Base-by-base conservation (phyloP, 2,797 vertebrate genomes). In the Thaleichthys pacificus region DNA sequence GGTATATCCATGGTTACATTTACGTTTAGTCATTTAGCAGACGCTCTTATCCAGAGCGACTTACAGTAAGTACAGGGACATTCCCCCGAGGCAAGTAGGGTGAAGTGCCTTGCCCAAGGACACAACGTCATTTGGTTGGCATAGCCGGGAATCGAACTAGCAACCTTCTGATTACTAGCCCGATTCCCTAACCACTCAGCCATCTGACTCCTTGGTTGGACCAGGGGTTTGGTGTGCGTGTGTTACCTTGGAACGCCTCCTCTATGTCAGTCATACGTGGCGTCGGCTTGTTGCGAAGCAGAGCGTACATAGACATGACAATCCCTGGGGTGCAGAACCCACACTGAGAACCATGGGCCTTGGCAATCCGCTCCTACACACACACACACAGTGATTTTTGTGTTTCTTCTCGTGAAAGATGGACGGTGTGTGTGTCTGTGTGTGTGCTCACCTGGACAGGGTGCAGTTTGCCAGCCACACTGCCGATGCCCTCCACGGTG, bases 311-410 rank as follows among this genome's bases (percentile, higher is more conserved):
- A 67, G 96, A 97, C 97, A 99, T 99, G 72, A 99, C 95, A 5
- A 99, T 94, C 2, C 97, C 97, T 0, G 97, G 97, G 0, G 96
- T 97, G 66, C 97, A 99, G 91, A 99, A 99, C 0, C 97, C 97
- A 4, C 97, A 99, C n/a, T 98, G 97, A 17, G 96, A 98, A 4
- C 97, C 97, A 7, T 99, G 97, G 78, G 95, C 91, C 84, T 90
- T 95, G 15, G 96, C 94, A 9, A 99, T 96, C 62, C 96, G 95
- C 91, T 97, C 95, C 96, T 96, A 80, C 5, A 73, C n/a, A 30
- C n/a, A 75, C 24, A 49, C n/a, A 61, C 32, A 26, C n/a, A 28
- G 38, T 14, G 5, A 17, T 65, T 19, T 3, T 3, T 47, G 12
- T 62, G 24, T 62, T 14, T 32, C 0, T 51, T 38, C 17, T 21